Conservation (phyloP, 2,888 invertebrate species). For the Dicyrtomina minuta region DNA sequence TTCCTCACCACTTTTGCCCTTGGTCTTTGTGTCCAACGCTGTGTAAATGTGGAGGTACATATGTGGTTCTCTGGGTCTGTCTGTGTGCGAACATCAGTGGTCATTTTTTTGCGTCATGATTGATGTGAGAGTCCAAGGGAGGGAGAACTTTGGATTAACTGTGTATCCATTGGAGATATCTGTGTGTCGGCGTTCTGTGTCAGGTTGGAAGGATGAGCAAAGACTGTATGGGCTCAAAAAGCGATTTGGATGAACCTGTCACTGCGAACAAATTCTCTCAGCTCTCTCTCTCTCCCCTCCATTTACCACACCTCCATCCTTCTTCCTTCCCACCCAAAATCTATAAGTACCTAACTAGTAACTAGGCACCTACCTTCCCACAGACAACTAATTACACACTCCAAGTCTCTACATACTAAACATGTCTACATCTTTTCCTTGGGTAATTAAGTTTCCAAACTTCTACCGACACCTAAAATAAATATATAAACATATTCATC, state of each 20-base stretch:
- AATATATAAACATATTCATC: too few species aligned
- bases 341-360: too few species aligned
- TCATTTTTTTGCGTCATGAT: slow-evolving; percentile 21
- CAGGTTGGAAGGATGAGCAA: neutral
- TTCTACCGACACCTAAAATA: too few species aligned
- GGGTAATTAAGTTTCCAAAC: too few species aligned
- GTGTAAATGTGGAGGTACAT: too few species aligned
- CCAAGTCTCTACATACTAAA: too few species aligned
- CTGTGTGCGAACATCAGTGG: slow-evolving; percentile 9
- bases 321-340: too few species aligned
- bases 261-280: slow-evolving; percentile 7
- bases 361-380: too few species aligned
- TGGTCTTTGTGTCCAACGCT: too few species aligned
- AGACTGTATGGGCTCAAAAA: slow-evolving; percentile 14
- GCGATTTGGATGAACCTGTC: slow-evolving; percentile 16
- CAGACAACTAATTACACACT: too few species aligned
- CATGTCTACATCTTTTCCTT: too few species aligned
- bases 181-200: neutral
- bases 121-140: slow-evolving; percentile 12
- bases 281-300: neutral
- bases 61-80: neutral
- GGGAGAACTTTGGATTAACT: slow-evolving; percentile 8
- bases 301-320: too few species aligned
- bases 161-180: neutral
- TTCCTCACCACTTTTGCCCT: neutral